Evolutionary conservation across 2,888 invertebrate genomes (phyloP).

Genomic region (Mythimna impura): DNA sequence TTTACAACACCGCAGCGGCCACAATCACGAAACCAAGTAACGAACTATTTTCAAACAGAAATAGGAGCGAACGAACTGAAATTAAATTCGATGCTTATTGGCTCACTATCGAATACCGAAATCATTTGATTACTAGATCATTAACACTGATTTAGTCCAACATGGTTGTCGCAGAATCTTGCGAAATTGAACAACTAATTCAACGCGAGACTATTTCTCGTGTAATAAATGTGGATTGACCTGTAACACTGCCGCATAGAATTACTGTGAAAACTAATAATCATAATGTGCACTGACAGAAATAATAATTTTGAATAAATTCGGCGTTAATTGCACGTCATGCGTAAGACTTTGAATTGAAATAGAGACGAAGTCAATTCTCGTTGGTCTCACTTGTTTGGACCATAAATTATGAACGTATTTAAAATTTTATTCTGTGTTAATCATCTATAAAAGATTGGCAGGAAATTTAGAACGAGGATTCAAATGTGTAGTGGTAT

Average conservation of each 20-base stretch:
- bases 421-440: too few relatives aligned
- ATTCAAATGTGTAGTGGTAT: too few relatives aligned
- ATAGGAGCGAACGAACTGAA: conserved; percentile 24
- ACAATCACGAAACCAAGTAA: conserved; percentile 11
- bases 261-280: conserved; percentile 56
- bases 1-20: neutral
- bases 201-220: conserved; percentile 41
- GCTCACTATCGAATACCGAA: conserved; percentile 35
- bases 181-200: conserved; percentile 51
- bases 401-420: too few relatives aligned
- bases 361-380: neutral
- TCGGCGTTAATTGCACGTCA: neutral
- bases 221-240: conserved; percentile 53
- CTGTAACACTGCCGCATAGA: conserved; percentile 47
- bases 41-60: conserved; percentile 7
- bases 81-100: conserved; percentile 55
- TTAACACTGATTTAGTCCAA: conserved; percentile 54
- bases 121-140: conserved; percentile 52
- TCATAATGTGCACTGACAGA: conserved; percentile 49
- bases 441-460: too few relatives aligned
- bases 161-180: conserved; percentile 45
- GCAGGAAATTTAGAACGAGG: too few relatives aligned
- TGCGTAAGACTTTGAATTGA: neutral
- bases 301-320: conserved; percentile 37
- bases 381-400: neutral